Percentiles rank a stretch among this genome's conserved stretches.
Conservation (phyloP, 2,797 vertebrate species). For the Ctenochaetus hawaiiensis region DNA sequence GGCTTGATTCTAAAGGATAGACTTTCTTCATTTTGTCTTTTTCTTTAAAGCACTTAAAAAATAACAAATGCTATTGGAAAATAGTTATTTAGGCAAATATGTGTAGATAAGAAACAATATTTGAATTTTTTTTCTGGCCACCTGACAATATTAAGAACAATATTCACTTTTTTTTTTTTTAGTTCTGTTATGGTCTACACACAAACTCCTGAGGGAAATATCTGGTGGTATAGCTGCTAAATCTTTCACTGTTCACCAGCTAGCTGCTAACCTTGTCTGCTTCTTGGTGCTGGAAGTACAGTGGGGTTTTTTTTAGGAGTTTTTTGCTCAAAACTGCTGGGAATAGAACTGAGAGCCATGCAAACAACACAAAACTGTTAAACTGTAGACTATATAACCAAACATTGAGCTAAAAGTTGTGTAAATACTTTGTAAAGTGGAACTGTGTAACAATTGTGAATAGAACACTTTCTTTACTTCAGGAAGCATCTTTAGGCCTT, state of each 20-base stretch:
- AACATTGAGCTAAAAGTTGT: neutral
- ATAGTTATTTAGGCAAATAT: neutral
- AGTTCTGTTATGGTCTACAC: neutral
- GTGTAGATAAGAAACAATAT: neutral
- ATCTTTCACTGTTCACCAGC: neutral
- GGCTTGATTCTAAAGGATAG: neutral
- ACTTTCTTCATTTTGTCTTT: neutral
- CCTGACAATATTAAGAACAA: neutral
- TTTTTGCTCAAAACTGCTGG: neutral
- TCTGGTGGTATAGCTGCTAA: neutral
- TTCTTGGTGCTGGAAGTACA: neutral
- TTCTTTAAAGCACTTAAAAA: neutral
- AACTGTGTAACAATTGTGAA: neutral
- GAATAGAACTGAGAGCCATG: neutral
- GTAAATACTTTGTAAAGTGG: neutral
- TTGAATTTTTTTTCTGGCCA: neutral
- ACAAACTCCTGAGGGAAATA: neutral
- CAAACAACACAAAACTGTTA: neutral
- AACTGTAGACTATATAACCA: neutral
- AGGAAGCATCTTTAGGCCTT: neutral
- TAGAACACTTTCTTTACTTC: neutral
- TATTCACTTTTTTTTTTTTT: neutral
- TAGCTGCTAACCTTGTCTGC: neutral
- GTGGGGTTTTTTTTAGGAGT: neutral
- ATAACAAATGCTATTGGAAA: neutral